These are phyloP conservation scores for Cheirogaleus medius DNA, from an alignment of 2,113 vertebrate genomes.

Conservation along the genomic window DNA sequence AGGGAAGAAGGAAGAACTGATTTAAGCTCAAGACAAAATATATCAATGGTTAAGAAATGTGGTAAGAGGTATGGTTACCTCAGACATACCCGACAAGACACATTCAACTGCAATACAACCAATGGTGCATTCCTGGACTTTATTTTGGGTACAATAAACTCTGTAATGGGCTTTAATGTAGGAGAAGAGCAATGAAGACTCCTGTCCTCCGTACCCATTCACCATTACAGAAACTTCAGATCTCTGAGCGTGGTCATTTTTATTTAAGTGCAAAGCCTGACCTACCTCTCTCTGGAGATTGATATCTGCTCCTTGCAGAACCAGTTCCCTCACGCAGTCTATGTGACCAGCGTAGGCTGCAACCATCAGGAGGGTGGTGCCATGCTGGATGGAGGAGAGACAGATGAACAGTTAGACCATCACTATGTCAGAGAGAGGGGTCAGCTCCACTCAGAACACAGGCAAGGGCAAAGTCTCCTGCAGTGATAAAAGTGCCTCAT, in stretches of 20 bases:
- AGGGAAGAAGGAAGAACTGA: background rate
- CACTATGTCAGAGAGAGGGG: background rate
- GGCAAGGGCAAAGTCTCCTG: background rate
- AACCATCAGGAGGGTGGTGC: conserved; percentile 96
- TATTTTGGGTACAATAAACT: background rate
- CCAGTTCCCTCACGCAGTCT: conserved; percentile 92
- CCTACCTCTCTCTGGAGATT: conserved; percentile 98
- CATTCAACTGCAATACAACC: background rate
- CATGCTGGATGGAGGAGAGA: conserved; percentile 87
- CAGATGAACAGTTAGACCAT: conserved; percentile 65
- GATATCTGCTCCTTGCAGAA: conserved; percentile 97
- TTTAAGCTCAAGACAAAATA: background rate
- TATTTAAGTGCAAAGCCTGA: background rate
- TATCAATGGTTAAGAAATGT: background rate
- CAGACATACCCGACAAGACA: background rate
- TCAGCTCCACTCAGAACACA: background rate
- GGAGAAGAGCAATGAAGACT: background rate
- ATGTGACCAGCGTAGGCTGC: conserved; percentile 94
- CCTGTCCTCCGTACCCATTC: background rate
- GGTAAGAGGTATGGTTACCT: background rate
- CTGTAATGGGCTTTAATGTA: background rate
- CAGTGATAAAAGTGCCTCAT: background rate
- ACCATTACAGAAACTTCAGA: background rate
- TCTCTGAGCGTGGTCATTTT: background rate
- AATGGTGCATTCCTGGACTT: background rate